Evolutionary conservation across 2,888 invertebrate genomes (phyloP).

Genomic region (Linnaemya tessellans): DNA sequence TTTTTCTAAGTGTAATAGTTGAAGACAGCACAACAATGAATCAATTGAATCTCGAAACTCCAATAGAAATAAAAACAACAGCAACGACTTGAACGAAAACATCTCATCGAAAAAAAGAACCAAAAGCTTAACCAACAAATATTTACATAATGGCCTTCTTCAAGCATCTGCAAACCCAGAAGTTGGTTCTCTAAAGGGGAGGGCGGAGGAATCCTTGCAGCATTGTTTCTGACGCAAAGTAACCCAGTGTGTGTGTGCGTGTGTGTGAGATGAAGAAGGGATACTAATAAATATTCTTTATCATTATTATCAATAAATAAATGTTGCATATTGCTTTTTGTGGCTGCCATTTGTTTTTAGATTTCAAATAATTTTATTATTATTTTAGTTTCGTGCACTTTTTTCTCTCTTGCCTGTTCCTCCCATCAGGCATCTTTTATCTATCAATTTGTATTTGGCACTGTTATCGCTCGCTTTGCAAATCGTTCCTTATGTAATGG

Average conservation of each 20-base stretch:
- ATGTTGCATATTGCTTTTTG: slow-evolving; percentile 72
- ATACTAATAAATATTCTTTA: slow-evolving; percentile 5
- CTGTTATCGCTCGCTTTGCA: slow-evolving; percentile 64
- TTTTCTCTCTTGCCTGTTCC: background rate
- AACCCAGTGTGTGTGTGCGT: background rate
- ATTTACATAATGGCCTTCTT: slow-evolving; percentile 81
- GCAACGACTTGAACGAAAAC: slow-evolving; percentile 19
- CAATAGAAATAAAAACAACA: slow-evolving; percentile 19
- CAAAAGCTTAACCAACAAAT: slow-evolving; percentile 70
- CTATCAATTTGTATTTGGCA: slow-evolving; percentile 81
- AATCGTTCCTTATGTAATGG: slow-evolving; percentile 19
- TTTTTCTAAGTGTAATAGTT: slow-evolving; percentile 12
- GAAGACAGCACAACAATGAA: slow-evolving; percentile 24
- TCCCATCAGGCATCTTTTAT: slow-evolving; percentile 73
- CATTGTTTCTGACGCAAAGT: slow-evolving; percentile 47
- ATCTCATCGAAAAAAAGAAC: slow-evolving; percentile 40
- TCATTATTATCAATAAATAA: slow-evolving; percentile 56
- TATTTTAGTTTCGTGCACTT: slow-evolving; percentile 29
- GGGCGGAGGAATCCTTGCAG: slow-evolving; percentile 4
- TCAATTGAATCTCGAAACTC: slow-evolving; percentile 30
- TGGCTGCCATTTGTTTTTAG: slow-evolving; percentile 66
- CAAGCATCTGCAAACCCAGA: slow-evolving; percentile 72
- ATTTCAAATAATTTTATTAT: slow-evolving; percentile 56
- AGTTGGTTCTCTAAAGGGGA: background rate
- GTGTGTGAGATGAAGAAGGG: background rate